Evolutionary conservation across 1,140 invertebrate genomes (phyloP).

Genomic region (Lordiphosa collinella): DNA sequence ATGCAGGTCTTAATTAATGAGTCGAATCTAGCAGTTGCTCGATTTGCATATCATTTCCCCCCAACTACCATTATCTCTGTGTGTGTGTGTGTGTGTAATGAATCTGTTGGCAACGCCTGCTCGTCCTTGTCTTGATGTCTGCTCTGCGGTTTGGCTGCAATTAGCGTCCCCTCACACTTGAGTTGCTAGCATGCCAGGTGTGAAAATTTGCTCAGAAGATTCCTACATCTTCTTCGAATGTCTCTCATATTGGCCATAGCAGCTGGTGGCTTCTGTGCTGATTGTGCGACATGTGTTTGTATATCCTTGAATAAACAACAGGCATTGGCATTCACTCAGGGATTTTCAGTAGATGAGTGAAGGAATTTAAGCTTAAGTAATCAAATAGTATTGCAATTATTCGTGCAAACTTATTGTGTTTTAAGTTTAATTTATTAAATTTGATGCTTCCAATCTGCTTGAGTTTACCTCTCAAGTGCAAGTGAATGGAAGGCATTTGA

Average conservation of each 20-base stretch:
- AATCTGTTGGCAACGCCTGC: background rate
- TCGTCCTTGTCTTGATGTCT: constrained; percentile 4
- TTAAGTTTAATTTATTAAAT: no score
- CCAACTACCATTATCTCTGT: background rate
- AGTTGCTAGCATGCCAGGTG: constrained; percentile 26
- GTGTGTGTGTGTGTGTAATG: background rate
- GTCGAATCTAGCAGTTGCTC: constrained; percentile 1
- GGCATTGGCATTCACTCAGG: background rate
- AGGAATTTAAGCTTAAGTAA: no score
- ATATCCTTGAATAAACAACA: background rate
- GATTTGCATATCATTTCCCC: constrained; percentile 9
- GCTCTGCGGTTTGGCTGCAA: constrained; percentile 25
- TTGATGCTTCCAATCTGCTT: no score
- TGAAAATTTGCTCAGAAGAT: constrained; percentile 6
- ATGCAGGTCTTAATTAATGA: constrained; percentile 11
- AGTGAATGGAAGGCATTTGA: no score
- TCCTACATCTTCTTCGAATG: background rate
- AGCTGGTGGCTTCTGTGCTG: background rate
- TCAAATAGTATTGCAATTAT: no score
- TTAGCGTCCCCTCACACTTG: constrained; percentile 43
- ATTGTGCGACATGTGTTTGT: background rate
- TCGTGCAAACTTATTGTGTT: no score
- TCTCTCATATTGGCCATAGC: constrained; percentile 7
- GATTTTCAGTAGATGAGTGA: no score
- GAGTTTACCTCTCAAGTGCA: no score